These are phyloP conservation scores for Muntiacus reevesi DNA, from an alignment of 2,113 vertebrate genomes.

Conservation along the genomic window DNA sequence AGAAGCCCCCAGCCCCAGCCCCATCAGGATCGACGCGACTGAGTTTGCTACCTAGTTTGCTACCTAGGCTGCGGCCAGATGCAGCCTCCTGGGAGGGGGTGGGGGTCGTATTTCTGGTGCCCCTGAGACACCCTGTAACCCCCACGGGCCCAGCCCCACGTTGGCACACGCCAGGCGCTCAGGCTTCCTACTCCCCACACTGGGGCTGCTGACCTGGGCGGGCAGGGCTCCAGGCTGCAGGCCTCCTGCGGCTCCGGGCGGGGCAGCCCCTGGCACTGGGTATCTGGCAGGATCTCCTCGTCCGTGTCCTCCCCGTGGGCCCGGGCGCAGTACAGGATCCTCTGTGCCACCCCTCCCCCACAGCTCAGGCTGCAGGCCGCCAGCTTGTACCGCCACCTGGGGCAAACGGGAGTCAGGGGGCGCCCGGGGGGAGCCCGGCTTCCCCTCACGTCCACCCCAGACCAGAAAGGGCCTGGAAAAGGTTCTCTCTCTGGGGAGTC, in stretches of 20 bases:
- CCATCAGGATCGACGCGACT: rapidly evolving
- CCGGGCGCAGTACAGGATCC: constrained; percentile 82
- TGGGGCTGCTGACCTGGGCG: constrained; percentile 77
- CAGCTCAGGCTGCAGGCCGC: constrained; percentile 86
- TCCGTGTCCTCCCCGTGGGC: constrained; percentile 14
- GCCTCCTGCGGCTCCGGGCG: constrained; percentile 80
- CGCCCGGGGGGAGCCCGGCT: background rate
- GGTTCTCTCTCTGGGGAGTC: background rate
- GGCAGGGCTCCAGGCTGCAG: constrained; percentile 85
- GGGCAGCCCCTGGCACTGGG: constrained; percentile 77
- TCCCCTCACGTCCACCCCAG: background rate
- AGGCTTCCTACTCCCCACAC: rapidly evolving
- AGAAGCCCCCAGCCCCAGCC: background rate
- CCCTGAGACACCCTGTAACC: rapidly evolving
- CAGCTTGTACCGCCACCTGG: constrained; percentile 84
- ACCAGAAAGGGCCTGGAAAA: background rate
- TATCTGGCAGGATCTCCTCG: constrained; percentile 78
- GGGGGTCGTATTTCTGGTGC: rapidly evolving
- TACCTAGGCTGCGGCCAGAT: too few relatives aligned
- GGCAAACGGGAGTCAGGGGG: background rate
- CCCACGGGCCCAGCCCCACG: background rate
- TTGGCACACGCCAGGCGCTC: too few relatives aligned
- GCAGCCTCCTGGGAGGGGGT: background rate
- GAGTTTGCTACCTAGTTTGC: background rate
- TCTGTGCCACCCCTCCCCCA: constrained; percentile 83